phyloP scores from a whole-genome alignment of 2,113 vertebrate genomes.

The Nothoprocta pentlandii region DNA sequence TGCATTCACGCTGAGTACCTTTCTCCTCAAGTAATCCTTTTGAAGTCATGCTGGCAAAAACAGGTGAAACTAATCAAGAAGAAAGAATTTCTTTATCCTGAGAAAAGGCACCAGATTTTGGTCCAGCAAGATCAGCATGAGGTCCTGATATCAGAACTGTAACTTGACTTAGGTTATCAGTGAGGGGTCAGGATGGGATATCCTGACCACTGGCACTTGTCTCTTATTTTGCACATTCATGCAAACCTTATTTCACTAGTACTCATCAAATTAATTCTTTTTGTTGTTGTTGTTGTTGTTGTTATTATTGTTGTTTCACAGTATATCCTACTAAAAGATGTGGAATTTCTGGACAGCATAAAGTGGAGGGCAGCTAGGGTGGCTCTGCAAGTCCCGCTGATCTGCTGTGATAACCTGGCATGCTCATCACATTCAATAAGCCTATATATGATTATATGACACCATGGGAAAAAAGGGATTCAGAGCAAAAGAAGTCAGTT shows the following conservation, averaged over 20 bases:
- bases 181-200: not conserved
- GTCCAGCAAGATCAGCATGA: not conserved
- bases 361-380: not conserved
- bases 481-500: slow-evolving; percentile 57
- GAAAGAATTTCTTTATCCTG: not conserved
- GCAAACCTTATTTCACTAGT: not conserved
- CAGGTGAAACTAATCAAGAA: not conserved
- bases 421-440: not conserved
- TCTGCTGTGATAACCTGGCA: not conserved
- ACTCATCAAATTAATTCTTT: not conserved
- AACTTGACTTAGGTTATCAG: not conserved
- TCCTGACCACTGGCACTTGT: not conserved
- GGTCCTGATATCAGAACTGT: not conserved
- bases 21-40: not conserved
- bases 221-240: not conserved
- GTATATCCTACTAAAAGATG: not conserved
- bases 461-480: slow-evolving; percentile 72
- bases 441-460: slow-evolving; percentile 17
- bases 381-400: not conserved
- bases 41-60: not conserved
- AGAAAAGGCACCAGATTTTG: not conserved
- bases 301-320: not conserved
- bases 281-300: not conserved
- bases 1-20: not conserved
- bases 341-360: not conserved